Evolutionary conservation across 1,140 invertebrate species (phyloP), one percentile per base, ranked within the genome.

Genomic region (Rhyacophila brunnea): DNA sequence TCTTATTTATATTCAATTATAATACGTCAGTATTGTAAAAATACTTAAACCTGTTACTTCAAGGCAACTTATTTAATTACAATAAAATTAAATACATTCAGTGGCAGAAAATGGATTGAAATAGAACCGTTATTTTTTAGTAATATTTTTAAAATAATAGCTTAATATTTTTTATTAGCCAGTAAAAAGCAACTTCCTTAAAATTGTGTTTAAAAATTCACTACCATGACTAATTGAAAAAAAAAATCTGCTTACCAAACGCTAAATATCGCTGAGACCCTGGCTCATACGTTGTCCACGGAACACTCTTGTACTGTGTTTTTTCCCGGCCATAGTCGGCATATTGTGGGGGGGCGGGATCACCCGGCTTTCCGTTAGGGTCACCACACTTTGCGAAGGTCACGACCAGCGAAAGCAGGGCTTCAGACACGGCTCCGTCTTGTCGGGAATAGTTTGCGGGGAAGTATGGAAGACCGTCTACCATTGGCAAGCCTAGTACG

Each of bases 401-500:
- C 2, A 87, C 87, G 57, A 90, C 79, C 67, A 89, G 85, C 18
- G 83, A 84, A 64, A 95, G 85, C 0, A 92, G 80, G 1, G 87
- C 83, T 68, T 91, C 86, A 0, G 89, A 84, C 6, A 93, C 85
- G 6, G 84, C 81, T 62, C 87, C 82, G 71, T 94, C 92, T 18
- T 86, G 83, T 7, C 85, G 75, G 17, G 85, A 88, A 76, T 88
- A 95, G 74, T 91, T 91, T 35, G 84, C 80, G 0, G 85, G 82
- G 52, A 85, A 82, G 60, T 79, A 80, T 9, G 82, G 78, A 53
- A 65, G 23, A 6, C 63, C 63, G 14, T 80, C 85, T 18, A 93
- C 87, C 38, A 96, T 72, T 0, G 93, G 93, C 34, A 92, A 83
- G 0, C 93, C 93, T 60, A 96, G 86, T 49, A 95, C 84, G 73